Conservation (phyloP, 2,888 invertebrate genomes). For the Lypha dubia region DNA sequence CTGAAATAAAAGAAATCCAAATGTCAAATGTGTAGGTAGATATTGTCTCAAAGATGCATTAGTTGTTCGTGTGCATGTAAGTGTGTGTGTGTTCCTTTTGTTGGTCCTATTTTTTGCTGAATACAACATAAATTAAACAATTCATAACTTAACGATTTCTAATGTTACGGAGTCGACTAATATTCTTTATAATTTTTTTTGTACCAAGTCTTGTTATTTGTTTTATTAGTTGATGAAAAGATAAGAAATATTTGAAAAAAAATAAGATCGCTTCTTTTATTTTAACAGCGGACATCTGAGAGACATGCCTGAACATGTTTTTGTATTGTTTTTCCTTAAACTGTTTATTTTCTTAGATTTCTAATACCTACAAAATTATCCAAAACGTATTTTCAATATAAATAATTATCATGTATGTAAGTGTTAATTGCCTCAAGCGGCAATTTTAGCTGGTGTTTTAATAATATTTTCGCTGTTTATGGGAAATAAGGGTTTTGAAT, state of each 20-base stretch:
- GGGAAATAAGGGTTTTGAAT: conserved; percentile 67
- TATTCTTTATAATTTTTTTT: conserved; percentile 7
- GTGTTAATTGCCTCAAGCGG: conserved; percentile 63
- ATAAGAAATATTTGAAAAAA: conserved; percentile 60
- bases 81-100: conserved; percentile 47
- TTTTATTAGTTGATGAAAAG: conserved; percentile 60
- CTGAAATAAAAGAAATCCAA: conserved; percentile 17
- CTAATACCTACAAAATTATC: not conserved
- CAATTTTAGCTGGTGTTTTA: conserved; percentile 23
- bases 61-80: too few species aligned
- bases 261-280: not conserved
- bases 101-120: conserved; percentile 52
- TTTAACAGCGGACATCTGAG: not conserved
- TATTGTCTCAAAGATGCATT: too few species aligned
- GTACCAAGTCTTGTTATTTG: not conserved
- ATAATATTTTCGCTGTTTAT: conserved; percentile 5
- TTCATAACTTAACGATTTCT: conserved; percentile 51
- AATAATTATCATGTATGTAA: conserved; percentile 62
- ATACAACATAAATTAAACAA: conserved; percentile 45
- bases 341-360: not conserved
- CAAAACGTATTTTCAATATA: conserved; percentile 30
- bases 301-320: conserved; percentile 50
- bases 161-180: not conserved
- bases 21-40: conserved; percentile 22
- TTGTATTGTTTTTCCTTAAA: not conserved